Conservation (phyloP, 2,888 invertebrate genomes). For the Dromius quadrimaculatus region DNA sequence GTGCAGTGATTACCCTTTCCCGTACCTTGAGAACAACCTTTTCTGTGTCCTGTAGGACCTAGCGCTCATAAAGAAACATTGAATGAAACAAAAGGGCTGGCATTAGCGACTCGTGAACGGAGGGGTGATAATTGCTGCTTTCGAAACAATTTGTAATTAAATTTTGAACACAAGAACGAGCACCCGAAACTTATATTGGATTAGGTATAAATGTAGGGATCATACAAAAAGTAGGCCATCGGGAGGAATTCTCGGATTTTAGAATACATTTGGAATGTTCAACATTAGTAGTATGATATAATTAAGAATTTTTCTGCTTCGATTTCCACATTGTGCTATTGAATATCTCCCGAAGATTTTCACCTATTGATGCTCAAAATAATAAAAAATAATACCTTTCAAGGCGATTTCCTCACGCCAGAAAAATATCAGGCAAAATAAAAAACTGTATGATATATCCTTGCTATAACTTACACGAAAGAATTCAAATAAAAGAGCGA, state of each 20-base stretch:
- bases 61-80: not conserved
- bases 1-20: not conserved
- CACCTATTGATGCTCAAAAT: too few relatives aligned
- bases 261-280: too few relatives aligned
- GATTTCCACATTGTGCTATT: too few relatives aligned
- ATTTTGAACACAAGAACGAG: slow-evolving; percentile 27
- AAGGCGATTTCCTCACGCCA: too few relatives aligned
- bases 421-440: too few relatives aligned
- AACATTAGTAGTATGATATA: too few relatives aligned
- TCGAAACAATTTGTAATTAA: slow-evolving; percentile 49
- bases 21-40: not conserved
- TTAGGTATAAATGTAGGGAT: slow-evolving; percentile 39
- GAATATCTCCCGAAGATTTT: too few relatives aligned
- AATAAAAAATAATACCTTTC: too few relatives aligned
- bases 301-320: too few relatives aligned
- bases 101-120: slow-evolving; percentile 22
- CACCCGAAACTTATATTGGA: slow-evolving; percentile 37
- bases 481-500: too few relatives aligned
- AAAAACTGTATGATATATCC: too few relatives aligned
- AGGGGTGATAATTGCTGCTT: slow-evolving; percentile 28
- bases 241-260: not conserved
- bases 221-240: slow-evolving; percentile 14
- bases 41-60: not conserved
- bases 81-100: slow-evolving; percentile 7
- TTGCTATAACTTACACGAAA: too few relatives aligned